Conservation (phyloP, 2,113 vertebrate species). For the Fukomys damarensis region DNA sequence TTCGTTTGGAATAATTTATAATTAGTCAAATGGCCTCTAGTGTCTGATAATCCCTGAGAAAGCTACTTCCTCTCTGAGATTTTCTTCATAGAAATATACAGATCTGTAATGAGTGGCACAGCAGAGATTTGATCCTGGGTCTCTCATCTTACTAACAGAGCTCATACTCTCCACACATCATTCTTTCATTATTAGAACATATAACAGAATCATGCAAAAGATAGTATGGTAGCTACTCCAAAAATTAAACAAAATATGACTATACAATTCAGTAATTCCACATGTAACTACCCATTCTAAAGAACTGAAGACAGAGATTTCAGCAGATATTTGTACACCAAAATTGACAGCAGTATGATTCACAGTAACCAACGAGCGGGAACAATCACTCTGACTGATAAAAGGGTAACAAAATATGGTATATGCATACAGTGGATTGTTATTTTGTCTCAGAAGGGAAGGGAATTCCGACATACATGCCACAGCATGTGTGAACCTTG, state of each 20-base stretch:
- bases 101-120: not conserved
- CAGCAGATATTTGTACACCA: not conserved
- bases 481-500: not conserved
- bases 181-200: not conserved
- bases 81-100: not conserved
- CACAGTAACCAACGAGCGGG: not conserved
- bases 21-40: not conserved
- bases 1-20: not conserved
- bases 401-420: not conserved
- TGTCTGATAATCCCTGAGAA: not conserved
- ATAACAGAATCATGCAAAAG: not conserved
- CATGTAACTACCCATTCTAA: not conserved
- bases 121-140: not conserved
- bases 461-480: not conserved
- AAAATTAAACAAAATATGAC: not conserved
- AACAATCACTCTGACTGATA: not conserved
- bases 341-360: not conserved
- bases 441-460: constrained; percentile 5
- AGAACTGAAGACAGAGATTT: not conserved
- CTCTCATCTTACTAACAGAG: not conserved
- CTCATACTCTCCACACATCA: not conserved
- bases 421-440: not conserved
- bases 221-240: not conserved
- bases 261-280: not conserved
- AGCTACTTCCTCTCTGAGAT: not conserved